Evolutionary conservation across 1,140 invertebrate genomes (phyloP), one percentile per base, ranked within the genome.

Genomic region (Drosophila athabasca): DNA sequence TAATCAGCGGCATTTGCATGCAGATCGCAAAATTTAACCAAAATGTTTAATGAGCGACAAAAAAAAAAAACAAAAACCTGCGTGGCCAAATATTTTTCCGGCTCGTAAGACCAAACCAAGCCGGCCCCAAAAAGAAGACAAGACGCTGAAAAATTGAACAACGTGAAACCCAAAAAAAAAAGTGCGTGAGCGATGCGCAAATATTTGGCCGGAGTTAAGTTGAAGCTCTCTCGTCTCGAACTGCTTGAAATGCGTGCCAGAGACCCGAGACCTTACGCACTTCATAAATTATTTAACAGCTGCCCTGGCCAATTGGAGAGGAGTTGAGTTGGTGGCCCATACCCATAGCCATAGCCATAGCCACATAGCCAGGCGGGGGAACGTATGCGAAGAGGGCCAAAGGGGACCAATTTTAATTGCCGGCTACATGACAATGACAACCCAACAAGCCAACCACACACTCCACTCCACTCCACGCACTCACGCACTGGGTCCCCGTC

Each of bases 261-360:
- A 82, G 64, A 78, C 24, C 24, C 24, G 24, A 26, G 24, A 26
- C 81, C 66, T 72, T 85, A 85, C 81, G 81, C 81, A 85, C 81
- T 87, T 85, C 82, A 85, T 85, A 85, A 85, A 85, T 85, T 85
- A 85, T 85, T 85, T 78, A 85, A 78, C 82, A 85, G 81, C 69
- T 62, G 73, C 68, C 60, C 50, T 53, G 60, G 59, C 64, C 69
- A 79, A 76, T 81, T 76, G 62, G 22, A 41, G 41, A 24, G 45
- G 49, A 22, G 50, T 49, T 6, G 22, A 5, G 8, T 39, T 11
- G 35, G 35, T 39, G 31, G 31, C 31, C 31, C 31, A 39, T 9
- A 13, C 35, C 11, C 35, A 13, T 29, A 8, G 6, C 29, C 6
- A 31, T 31, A 0, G 6, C 29, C 29, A 31, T 6, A 2, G 6